Evolutionary conservation across 2,888 invertebrate species (phyloP).

Genomic region (Hydraecia micacea): DNA sequence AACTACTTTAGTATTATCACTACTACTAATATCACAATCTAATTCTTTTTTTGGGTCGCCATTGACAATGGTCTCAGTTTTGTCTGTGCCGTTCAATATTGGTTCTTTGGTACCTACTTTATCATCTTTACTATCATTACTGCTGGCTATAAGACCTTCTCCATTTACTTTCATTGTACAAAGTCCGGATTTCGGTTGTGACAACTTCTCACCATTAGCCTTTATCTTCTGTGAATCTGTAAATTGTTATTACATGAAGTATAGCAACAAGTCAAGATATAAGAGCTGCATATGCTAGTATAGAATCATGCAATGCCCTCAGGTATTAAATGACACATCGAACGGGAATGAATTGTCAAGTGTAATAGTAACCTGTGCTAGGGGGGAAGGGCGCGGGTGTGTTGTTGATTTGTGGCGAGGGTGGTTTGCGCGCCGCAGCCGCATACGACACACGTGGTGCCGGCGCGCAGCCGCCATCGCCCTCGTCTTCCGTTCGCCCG

Average conservation of each 20-base stretch:
- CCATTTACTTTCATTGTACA: constrained; percentile 80
- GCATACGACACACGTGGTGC: constrained; percentile 85
- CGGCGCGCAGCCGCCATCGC: constrained; percentile 78
- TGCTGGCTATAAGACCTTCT: constrained; percentile 78
- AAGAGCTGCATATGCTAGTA: constrained; percentile 27
- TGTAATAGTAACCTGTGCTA: constrained; percentile 79
- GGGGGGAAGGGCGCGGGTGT: constrained; percentile 81
- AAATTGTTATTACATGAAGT: constrained; percentile 61
- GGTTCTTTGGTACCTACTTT: constrained; percentile 87
- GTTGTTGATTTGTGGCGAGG: constrained; percentile 82
- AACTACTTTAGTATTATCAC: constrained; percentile 88
- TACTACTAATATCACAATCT: constrained; percentile 90
- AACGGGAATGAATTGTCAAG: constrained; percentile 61
- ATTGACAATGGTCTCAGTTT: constrained; percentile 80
- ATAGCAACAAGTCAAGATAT: constrained; percentile 9
- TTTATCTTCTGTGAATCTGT: constrained; percentile 83
- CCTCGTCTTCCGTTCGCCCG: constrained; percentile 86
- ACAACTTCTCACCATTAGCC: constrained; percentile 78
- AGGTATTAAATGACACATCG: constrained; percentile 56
- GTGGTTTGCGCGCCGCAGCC: constrained; percentile 85
- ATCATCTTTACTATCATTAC: constrained; percentile 79
- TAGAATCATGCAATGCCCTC: constrained; percentile 60
- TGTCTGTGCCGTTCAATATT: constrained; percentile 85
- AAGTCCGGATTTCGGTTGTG: constrained; percentile 76
- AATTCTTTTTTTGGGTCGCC: constrained; percentile 85